A percentile compares a stretch with the other conserved stretches of the same genome.
phyloP scores from a whole-genome alignment of 1,140 invertebrate genomes.

The Zeugodacus cucurbitae region DNA sequence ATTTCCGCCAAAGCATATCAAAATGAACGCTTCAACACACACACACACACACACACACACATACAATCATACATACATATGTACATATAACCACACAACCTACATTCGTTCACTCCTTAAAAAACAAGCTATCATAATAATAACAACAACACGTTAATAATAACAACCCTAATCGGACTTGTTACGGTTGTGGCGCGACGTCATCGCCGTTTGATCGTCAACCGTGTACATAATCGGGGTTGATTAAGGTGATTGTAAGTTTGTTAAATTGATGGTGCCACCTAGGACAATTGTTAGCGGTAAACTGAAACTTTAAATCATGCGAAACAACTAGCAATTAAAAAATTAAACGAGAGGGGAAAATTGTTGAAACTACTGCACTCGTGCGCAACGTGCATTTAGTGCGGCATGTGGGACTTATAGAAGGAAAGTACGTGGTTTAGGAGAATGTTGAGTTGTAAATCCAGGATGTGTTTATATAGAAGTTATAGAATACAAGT shows the following conservation, averaged over 20 bases:
- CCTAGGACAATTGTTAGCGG: background rate
- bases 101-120: background rate
- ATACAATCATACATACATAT: background rate
- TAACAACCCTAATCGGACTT: conserved; percentile 42
- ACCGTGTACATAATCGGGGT: background rate
- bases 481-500: too few species aligned
- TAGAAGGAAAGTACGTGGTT: too few species aligned
- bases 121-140: conserved; percentile 27
- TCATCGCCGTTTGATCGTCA: background rate
- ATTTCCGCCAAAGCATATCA: conserved; percentile 37
- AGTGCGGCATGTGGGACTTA: background rate
- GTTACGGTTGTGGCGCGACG: background rate
- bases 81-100: background rate
- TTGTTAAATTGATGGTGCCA: background rate
- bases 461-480: too few species aligned
- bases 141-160: conserved; percentile 9
- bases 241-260: background rate
- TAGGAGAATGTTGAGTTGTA: too few species aligned
- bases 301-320: conserved; percentile 5
- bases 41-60: background rate
- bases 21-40: background rate
- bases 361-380: background rate
- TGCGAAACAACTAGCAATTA: conserved; percentile 30
- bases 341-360: background rate
- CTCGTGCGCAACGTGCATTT: background rate